Conservation (phyloP, 2,888 invertebrate genomes). For the Timema podura region DNA sequence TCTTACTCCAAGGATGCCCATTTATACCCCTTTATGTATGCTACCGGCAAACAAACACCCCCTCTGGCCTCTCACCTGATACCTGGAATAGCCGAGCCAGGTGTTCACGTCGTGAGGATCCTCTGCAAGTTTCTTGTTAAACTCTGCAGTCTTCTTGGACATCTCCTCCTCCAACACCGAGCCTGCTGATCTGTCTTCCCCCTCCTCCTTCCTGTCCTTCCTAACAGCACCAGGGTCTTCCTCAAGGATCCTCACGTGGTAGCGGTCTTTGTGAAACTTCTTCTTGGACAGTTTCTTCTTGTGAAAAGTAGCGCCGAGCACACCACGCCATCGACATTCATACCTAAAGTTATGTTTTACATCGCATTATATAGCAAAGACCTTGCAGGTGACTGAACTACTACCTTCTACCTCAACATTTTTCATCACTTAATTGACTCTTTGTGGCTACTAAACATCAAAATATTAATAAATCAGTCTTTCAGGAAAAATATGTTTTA, state of each 20-base stretch:
- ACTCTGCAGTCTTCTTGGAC: slow-evolving; percentile 49
- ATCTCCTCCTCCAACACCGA: slow-evolving; percentile 46
- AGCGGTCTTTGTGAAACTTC: slow-evolving; percentile 14
- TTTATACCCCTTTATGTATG: slow-evolving; percentile 6
- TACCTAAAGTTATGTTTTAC: no score
- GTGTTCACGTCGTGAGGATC: slow-evolving; percentile 51
- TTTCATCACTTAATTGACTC: no score
- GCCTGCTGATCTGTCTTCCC: neutral
- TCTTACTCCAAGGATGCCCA: no score
- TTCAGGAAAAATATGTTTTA: no score
- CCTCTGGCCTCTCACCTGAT: slow-evolving; percentile 46
- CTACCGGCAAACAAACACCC: neutral
- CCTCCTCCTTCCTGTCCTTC: slow-evolving; percentile 1
- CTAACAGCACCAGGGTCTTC: no score
- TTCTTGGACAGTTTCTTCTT: neutral
- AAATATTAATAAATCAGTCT: no score
- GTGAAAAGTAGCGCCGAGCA: no score
- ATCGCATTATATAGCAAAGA: no score
- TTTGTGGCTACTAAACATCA: no score
- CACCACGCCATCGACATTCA: no score
- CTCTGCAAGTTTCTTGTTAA: slow-evolving; percentile 50
- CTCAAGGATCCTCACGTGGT: slow-evolving; percentile 1
- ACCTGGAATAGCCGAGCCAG: slow-evolving; percentile 58
- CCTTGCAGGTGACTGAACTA: no score
- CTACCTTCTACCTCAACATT: no score